Evolutionary conservation across 2,797 vertebrate species (phyloP), one percentile per base, ranked within the genome.

Genomic region (Cyprinodon diabolis): DNA sequence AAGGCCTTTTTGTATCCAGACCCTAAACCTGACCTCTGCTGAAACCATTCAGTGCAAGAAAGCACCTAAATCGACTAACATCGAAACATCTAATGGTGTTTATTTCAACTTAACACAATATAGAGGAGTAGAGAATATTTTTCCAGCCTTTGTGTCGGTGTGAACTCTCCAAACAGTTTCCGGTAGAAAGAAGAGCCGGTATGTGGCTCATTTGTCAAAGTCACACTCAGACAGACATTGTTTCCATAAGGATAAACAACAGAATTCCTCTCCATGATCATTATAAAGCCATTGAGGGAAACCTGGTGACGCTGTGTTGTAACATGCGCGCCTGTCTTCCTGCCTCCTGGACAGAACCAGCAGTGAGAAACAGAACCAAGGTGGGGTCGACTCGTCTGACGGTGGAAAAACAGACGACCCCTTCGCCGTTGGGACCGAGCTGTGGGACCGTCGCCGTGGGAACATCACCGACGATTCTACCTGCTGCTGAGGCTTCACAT

Each of bases 221-320:
- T 77, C 76, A 52, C 54, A 35, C 14, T 40, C 21, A 77, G 71
- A 85, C 78, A 79, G 87, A 88, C 84, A 78, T 77, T 76, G 89
- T 91, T 93, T 91, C 85, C 85, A 79, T 66, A 78, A 84, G 72
- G 83, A 74, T 78, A 91, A 83, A 91, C 89, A 92, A 87, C 83
- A 60, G 43, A 79, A 80, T 90, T 91, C 84, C 79, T 90, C 81
- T 72, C 43, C 69, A 6, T 6, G 68, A 49, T 89, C 89, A 84
- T 93, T 91, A 93, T 90, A 93, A 92, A 84, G 80, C 83, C 82
- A 90, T 92, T 78, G 72, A 74, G 69, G 45, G 73, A 75, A 77
- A 73, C 63, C 77, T 11, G 75, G 80, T 81, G 86, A 80, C 10
- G 73, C 76, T 60, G 69, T 90, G 87, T 83, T 84, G 68, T 89